phyloP scores from a whole-genome alignment of 2,113 vertebrate species.

The Hassar affinis region DNA sequence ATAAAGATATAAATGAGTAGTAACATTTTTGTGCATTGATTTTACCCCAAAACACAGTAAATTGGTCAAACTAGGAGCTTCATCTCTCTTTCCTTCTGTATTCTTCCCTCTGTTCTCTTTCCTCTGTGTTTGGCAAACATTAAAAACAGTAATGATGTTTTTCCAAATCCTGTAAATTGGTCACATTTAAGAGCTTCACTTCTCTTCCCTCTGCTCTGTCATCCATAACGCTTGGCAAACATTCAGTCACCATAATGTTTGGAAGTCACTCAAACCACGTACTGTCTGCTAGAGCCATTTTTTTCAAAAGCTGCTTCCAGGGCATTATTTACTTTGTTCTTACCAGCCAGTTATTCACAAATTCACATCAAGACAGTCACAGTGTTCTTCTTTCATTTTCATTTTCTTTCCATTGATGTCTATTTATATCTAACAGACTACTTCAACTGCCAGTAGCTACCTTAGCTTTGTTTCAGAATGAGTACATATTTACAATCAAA shows the following conservation, averaged over 20 bases:
- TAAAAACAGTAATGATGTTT: neutral
- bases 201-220: neutral
- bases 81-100: neutral
- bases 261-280: constrained; percentile 25
- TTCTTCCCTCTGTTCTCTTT: neutral
- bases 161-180: neutral
- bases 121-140: neutral
- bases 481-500: neutral
- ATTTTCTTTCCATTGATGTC: neutral
- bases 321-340: neutral
- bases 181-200: neutral
- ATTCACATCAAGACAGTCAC: neutral
- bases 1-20: neutral
- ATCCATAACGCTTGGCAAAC: constrained; percentile 1
- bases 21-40: neutral
- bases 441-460: neutral
- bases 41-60: neutral
- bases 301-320: constrained; percentile 1
- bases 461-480: neutral
- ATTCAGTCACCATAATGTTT: constrained; percentile 24
- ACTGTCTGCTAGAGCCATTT: constrained; percentile 18
- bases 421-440: neutral
- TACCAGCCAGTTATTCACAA: constrained; percentile 12
- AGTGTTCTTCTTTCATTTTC: constrained; percentile 14
- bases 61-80: neutral